Conservation (phyloP, 2,888 invertebrate species). For the Abrostola triplasia region DNA sequence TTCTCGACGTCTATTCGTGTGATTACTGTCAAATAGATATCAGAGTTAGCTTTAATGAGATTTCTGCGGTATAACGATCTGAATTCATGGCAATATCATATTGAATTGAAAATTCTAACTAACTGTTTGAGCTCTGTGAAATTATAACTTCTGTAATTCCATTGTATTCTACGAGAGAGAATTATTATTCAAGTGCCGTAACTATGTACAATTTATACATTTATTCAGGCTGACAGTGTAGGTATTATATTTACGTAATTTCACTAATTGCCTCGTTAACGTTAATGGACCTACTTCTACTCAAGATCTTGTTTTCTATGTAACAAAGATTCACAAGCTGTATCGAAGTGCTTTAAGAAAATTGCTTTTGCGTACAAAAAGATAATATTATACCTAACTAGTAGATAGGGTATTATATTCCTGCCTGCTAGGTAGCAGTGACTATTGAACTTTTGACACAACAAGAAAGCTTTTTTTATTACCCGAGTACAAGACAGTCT, state of each 20-base stretch:
- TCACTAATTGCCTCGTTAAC: conserved; percentile 5
- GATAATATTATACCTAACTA: not conserved
- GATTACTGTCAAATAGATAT: conserved; percentile 36
- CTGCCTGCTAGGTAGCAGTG: too few relatives aligned
- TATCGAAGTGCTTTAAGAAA: not conserved
- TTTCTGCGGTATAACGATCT: conserved; percentile 1
- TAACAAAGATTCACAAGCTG: not conserved
- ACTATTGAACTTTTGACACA: too few relatives aligned
- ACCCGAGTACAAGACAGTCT: too few relatives aligned
- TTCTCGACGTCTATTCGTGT: conserved; percentile 26
- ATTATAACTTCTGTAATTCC: not conserved
- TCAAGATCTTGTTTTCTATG: conserved; percentile 2
- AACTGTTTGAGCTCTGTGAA: not conserved
- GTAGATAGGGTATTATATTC: not conserved
- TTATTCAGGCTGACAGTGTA: not conserved
- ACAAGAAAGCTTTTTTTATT: too few relatives aligned
- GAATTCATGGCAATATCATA: conserved; percentile 1
- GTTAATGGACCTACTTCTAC: conserved; percentile 1
- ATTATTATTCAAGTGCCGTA: not conserved
- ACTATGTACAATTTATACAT: conserved; percentile 2
- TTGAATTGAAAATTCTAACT: not conserved
- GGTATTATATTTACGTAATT: not conserved
- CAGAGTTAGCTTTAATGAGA: conserved; percentile 10
- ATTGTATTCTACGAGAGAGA: not conserved
- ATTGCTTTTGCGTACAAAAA: conserved; percentile 5